A percentile compares a stretch with the other conserved stretches of the same genome.
These are phyloP conservation scores for Pogonocichla stellata DNA, from an alignment of 2,113 vertebrate species.

Conservation along the genomic window DNA sequence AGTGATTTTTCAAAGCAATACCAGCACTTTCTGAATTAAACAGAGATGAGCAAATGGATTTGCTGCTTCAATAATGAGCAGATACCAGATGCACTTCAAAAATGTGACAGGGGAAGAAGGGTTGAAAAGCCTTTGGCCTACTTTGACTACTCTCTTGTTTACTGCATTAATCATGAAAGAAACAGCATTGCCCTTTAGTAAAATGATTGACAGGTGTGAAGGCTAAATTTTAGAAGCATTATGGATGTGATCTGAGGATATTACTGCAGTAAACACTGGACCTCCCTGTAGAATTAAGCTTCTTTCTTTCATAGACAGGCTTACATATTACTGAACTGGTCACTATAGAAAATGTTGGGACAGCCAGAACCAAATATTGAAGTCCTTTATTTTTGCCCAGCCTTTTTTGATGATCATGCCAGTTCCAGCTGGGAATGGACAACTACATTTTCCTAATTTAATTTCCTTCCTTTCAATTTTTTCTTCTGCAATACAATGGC, in stretches of 20 bases:
- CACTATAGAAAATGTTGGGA: background rate
- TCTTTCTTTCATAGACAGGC: background rate
- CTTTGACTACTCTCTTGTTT: background rate
- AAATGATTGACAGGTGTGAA: background rate
- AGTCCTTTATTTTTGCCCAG: background rate
- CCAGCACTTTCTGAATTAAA: background rate
- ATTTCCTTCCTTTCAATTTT: constrained; percentile 21
- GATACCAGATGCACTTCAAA: background rate
- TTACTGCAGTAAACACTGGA: background rate
- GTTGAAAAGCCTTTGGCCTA: background rate
- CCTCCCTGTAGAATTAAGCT: background rate
- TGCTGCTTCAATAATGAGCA: background rate
- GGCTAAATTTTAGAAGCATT: background rate
- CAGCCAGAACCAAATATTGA: background rate
- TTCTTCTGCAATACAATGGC: background rate
- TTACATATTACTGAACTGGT: background rate
- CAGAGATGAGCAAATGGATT: background rate
- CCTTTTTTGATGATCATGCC: background rate
- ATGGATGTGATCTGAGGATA: background rate
- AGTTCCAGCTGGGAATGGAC: background rate
- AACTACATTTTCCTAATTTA: background rate
- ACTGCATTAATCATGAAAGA: background rate
- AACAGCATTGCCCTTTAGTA: background rate
- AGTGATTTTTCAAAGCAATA: background rate
- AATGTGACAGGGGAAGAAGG: background rate